Percentiles rank a stretch among this genome's conserved stretches.
These are phyloP conservation scores for Pteronura brasiliensis DNA, from an alignment of 2,113 vertebrate genomes.

Conservation along the genomic window DNA sequence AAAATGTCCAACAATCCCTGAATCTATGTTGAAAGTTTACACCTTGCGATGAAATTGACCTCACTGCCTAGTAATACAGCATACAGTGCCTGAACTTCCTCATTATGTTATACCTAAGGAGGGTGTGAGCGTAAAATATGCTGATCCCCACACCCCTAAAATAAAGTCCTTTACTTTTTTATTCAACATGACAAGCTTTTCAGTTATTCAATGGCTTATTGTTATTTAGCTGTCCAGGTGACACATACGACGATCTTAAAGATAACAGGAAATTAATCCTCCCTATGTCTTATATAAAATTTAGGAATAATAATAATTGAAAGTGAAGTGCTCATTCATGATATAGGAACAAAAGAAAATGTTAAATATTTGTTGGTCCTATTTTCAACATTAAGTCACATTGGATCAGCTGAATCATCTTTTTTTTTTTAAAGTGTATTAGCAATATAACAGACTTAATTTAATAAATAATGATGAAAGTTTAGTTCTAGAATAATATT, in stretches of 20 bases:
- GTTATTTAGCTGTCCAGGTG: background rate
- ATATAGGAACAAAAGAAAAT: background rate
- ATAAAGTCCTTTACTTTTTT: background rate
- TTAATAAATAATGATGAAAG: background rate
- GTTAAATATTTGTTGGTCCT: background rate
- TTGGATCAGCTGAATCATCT: background rate
- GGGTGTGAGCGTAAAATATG: background rate
- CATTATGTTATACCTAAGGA: background rate
- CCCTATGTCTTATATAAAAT: background rate
- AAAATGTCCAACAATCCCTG: background rate
- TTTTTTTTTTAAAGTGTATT: background rate
- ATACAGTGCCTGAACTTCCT: background rate
- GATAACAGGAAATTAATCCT: background rate
- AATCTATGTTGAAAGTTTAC: background rate
- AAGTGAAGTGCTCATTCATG: background rate
- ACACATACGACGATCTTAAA: background rate
- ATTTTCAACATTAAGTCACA: background rate
- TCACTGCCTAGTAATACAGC: background rate
- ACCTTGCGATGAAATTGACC: background rate
- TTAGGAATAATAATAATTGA: background rate
- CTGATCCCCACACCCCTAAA: background rate
- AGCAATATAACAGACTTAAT: background rate
- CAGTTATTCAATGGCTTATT: background rate
- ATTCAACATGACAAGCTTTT: background rate
- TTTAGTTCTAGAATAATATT: background rate